These are phyloP conservation scores for Tenthredo notha DNA, from an alignment of 2,888 invertebrate genomes.

Conservation along the genomic window DNA sequence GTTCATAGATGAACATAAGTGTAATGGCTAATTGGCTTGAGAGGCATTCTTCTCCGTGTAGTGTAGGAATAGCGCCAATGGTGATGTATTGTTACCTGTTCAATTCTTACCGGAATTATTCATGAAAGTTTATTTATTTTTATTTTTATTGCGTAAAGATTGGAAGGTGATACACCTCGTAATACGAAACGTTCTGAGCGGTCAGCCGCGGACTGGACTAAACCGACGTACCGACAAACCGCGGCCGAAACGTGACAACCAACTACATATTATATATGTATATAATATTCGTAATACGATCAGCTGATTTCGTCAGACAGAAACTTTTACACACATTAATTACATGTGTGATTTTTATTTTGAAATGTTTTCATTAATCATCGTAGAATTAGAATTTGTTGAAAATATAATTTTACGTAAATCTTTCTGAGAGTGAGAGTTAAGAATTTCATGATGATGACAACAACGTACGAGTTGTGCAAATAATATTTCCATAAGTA, in stretches of 20 bases:
- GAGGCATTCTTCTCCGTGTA: background rate
- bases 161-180: slow-evolving; percentile 37
- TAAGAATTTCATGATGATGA: background rate
- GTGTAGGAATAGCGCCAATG: background rate
- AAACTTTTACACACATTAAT: background rate
- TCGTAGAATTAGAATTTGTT: background rate
- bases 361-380: background rate
- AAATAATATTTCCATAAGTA: background rate
- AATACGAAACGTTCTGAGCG: slow-evolving; percentile 24
- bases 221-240: slow-evolving; percentile 26
- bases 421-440: background rate
- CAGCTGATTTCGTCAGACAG: slow-evolving; percentile 43
- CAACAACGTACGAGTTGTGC: background rate
- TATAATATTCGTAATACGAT: slow-evolving; percentile 37
- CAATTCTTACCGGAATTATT: slow-evolving; percentile 36
- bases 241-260: slow-evolving; percentile 47
- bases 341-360: background rate
- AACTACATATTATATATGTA: background rate
- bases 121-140: slow-evolving; percentile 24
- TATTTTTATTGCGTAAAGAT: slow-evolving; percentile 45
- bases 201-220: slow-evolving; percentile 28
- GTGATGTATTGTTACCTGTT: background rate
- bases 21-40: background rate
- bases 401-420: background rate
- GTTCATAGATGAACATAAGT: background rate